Conservation (phyloP, 37 sponge, comb jelly and placozoan species). For the Spongilla lacustris region DNA sequence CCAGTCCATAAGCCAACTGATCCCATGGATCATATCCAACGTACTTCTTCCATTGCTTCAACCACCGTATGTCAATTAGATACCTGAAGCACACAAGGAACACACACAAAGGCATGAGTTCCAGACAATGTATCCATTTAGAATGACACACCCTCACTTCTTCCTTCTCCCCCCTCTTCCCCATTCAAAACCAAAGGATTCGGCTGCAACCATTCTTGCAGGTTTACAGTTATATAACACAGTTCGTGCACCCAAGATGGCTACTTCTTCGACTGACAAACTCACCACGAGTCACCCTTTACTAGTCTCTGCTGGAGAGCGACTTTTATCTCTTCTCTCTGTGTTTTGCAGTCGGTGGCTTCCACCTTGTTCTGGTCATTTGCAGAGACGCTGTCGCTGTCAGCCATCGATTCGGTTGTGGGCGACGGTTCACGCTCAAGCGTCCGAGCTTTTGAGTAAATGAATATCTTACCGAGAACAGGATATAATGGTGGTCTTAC, state of each 20-base stretch:
- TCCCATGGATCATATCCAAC: constrained; percentile 90
- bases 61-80: constrained; percentile 82
- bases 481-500: too few relatives aligned
- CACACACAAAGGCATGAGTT: not conserved
- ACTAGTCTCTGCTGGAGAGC: constrained; percentile 41
- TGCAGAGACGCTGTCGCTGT: too few relatives aligned
- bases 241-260: not conserved
- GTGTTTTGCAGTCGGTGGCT: constrained; percentile 44
- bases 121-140: too few relatives aligned
- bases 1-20: constrained; percentile 55
- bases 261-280: not conserved
- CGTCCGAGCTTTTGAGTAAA: too few relatives aligned
- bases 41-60: constrained; percentile 96
- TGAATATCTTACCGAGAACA: too few relatives aligned
- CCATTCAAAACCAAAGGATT: too few relatives aligned
- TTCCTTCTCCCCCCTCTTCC: too few relatives aligned
- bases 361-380: not conserved
- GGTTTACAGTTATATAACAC: not conserved
- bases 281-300: constrained; percentile 73
- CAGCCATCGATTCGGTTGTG: too few relatives aligned
- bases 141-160: too few relatives aligned
- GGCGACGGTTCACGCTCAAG: too few relatives aligned
- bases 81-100: constrained; percentile 37
- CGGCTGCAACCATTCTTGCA: too few relatives aligned
- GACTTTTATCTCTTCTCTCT: constrained; percentile 58